These are phyloP conservation scores for Apogon talboti DNA, from an alignment of 2,797 vertebrate genomes.

Conservation along the genomic window DNA sequence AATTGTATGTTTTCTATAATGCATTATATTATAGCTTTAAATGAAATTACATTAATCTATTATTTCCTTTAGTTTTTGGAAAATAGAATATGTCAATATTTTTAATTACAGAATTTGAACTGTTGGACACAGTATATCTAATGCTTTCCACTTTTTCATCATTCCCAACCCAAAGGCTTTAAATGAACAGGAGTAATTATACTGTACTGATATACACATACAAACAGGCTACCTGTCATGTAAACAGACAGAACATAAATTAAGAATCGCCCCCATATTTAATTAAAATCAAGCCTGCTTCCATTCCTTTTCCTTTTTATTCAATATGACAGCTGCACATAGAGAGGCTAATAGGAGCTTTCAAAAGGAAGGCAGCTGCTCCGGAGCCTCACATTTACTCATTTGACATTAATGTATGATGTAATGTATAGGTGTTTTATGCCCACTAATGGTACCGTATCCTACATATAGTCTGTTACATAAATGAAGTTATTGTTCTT, in stretches of 20 bases:
- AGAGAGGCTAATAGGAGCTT: constrained; percentile 56
- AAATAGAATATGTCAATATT: too few species aligned
- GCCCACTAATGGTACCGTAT: constrained; percentile 15
- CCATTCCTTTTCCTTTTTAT: constrained; percentile 42
- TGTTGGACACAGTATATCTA: too few species aligned
- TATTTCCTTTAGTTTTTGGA: too few species aligned
- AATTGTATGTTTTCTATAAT: too few species aligned
- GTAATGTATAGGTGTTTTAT: constrained; percentile 34
- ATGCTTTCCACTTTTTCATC: background rate
- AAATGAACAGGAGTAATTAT: constrained; percentile 41
- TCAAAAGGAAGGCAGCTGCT: constrained; percentile 44
- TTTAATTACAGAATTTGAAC: too few species aligned
- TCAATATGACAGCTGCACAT: constrained; percentile 49
- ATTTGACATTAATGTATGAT: constrained; percentile 43
- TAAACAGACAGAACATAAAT: constrained; percentile 36
- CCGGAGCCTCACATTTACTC: constrained; percentile 35
- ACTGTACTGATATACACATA: background rate
- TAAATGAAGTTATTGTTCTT: constrained; percentile 25
- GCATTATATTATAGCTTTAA: too few species aligned
- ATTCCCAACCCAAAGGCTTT: constrained; percentile 5
- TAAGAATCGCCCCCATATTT: constrained; percentile 43
- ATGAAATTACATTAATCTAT: too few species aligned
- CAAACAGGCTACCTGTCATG: background rate
- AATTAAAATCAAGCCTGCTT: constrained; percentile 63
- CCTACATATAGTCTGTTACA: constrained; percentile 17